Base-by-base conservation (phyloP, 1,140 invertebrate species). In the Phocides pigmalion region DNA sequence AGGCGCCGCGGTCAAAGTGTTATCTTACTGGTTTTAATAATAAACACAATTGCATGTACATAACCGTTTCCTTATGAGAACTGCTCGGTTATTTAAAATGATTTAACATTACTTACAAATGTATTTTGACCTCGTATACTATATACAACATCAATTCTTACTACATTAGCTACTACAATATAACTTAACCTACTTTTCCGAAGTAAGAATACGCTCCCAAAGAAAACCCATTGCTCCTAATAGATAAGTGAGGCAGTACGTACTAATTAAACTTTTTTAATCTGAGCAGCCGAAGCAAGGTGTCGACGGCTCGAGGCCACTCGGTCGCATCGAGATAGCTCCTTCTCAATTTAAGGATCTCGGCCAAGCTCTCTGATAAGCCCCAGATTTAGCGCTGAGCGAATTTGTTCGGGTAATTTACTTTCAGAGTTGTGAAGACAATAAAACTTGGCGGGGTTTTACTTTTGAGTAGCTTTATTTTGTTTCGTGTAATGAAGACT, bases 401-500 rank as follows among this genome's bases (percentile, higher is more conserved):
- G 84, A 89, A 87, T 89, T 89, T 89, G 86, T 87, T 82, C 81
- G 82, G 74, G 82, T 83, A 89, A 89, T 89, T 89, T 87, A 86
- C 86, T 87, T 83, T 81, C 80, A 72, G 79, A 87, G 84, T 87
- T 89, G 80, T 74, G 79, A 87, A 87, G 81, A 89, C 82, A 88
- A 86, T 88, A 88, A 88, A 86, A 88, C 67, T 88, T 86, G 71
- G 74, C 72, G 72, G 49, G 70, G 70, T 69, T 77, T 81, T 81
- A 76, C 75, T 79, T 84, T 81, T 82, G 68, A 81, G 75, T 77
- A 74, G 76, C 70, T 77, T 84, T 79, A 80, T 82, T 87, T 82
- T 81, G 76, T 82, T 81, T 84, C 77, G 74, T 82, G 73, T 81
- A 82, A 84, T 79, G 75, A 84, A 85, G 76, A 87, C 73, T 74